Evolutionary conservation across 1,140 invertebrate genomes (phyloP).

Genomic region (Macrostomum lignano): DNA sequence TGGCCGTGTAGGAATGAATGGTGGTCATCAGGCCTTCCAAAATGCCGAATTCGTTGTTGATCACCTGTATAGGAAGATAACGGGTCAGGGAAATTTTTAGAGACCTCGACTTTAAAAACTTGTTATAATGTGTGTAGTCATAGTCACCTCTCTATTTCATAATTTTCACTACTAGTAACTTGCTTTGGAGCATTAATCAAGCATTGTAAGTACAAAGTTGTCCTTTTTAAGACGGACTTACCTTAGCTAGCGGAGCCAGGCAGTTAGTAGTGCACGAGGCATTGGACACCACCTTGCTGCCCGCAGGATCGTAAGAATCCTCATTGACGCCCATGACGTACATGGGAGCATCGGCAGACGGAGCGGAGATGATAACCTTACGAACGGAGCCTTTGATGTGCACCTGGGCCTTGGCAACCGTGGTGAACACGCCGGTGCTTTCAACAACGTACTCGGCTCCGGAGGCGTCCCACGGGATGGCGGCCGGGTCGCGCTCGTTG

Average conservation of each 20-base stretch:
- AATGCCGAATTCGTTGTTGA: slow-evolving; percentile 73
- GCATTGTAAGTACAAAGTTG: no score
- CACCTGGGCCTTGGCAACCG: slow-evolving; percentile 47
- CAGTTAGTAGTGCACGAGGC: slow-evolving; percentile 98
- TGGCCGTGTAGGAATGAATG: slow-evolving; percentile 79
- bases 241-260: slow-evolving; percentile 80
- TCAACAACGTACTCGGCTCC: slow-evolving; percentile 80
- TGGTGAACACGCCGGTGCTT: slow-evolving; percentile 86
- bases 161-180: no score
- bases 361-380: slow-evolving; percentile 88
- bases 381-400: slow-evolving; percentile 65
- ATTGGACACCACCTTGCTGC: slow-evolving; percentile 30
- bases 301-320: slow-evolving; percentile 21
- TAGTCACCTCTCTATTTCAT: no score
- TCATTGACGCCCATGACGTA: slow-evolving; percentile 78
- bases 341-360: slow-evolving; percentile 89
- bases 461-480: slow-evolving; percentile 56
- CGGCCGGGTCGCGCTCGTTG: slow-evolving; percentile 36
- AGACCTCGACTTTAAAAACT: no score
- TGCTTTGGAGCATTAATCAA: no score
- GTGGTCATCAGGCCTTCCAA: slow-evolving; percentile 92
- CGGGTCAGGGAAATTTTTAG: no score
- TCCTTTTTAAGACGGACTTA: no score
- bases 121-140: no score
- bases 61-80: no score